These are phyloP conservation scores for Zosterops japonicus DNA, from an alignment of 2,113 vertebrate species.

Conservation along the genomic window DNA sequence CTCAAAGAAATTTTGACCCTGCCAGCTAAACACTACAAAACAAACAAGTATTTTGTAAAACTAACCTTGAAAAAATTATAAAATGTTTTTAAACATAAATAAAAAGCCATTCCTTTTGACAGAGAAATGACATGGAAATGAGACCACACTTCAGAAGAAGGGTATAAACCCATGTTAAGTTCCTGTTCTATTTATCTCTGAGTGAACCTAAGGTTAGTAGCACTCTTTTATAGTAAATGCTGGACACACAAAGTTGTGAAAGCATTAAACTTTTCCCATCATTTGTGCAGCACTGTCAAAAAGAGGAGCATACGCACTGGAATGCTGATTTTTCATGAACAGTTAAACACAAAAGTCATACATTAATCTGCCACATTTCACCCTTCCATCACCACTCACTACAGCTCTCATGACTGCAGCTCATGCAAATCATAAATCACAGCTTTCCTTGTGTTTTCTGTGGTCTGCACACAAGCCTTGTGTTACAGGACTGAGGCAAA, in stretches of 20 bases:
- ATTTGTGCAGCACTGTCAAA: neutral
- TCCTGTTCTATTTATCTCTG: neutral
- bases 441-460: neutral
- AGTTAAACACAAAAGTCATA: neutral
- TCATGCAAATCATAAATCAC: constrained; percentile 31
- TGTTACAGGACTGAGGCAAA: neutral
- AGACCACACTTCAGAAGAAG: neutral
- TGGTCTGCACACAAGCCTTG: neutral
- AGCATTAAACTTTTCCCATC: neutral
- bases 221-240: neutral
- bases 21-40: neutral
- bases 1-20: neutral
- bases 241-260: neutral
- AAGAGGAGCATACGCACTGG: neutral
- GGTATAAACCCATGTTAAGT: neutral
- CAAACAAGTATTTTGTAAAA: neutral
- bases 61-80: neutral
- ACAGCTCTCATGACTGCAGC: neutral
- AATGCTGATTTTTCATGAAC: constrained; percentile 3
- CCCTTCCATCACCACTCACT: neutral
- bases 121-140: neutral
- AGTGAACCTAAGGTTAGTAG: neutral
- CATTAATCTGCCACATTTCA: constrained; percentile 16
- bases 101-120: neutral
- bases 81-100: neutral